Conservation (phyloP, 2,797 vertebrate genomes). For the Spizella passerina region DNA sequence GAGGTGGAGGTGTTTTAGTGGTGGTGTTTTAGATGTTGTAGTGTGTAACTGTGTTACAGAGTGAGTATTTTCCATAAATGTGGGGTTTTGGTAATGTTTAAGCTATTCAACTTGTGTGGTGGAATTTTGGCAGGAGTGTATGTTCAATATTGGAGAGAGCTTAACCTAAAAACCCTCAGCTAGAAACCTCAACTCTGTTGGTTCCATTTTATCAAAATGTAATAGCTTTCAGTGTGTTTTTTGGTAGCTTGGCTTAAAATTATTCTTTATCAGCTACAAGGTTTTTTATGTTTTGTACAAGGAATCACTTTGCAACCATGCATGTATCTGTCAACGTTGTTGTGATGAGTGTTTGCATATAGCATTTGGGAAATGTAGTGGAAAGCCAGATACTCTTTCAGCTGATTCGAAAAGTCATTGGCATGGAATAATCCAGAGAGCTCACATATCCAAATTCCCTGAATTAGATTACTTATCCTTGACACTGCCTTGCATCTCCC, state of each 20-base stretch:
- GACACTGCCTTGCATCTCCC: neutral
- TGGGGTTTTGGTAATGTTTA: neutral
- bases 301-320: neutral
- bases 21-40: neutral
- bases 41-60: neutral
- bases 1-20: neutral
- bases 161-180: neutral
- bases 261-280: neutral
- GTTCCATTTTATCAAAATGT: neutral
- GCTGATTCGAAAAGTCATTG: neutral
- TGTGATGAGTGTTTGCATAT: conserved; percentile 2
- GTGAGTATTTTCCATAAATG: neutral
- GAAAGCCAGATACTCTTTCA: neutral
- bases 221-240: neutral
- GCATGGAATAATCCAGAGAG: neutral
- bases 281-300: neutral
- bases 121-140: neutral
- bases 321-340: neutral
- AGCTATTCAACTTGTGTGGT: neutral
- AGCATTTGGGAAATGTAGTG: conserved; percentile 5
- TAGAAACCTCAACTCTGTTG: neutral
- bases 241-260: neutral
- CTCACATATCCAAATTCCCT: neutral
- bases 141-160: neutral
- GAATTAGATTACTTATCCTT: neutral